These are phyloP conservation scores for Syndactyla subalaris DNA, from an alignment of 2,797 vertebrate genomes.

Conservation along the genomic window DNA sequence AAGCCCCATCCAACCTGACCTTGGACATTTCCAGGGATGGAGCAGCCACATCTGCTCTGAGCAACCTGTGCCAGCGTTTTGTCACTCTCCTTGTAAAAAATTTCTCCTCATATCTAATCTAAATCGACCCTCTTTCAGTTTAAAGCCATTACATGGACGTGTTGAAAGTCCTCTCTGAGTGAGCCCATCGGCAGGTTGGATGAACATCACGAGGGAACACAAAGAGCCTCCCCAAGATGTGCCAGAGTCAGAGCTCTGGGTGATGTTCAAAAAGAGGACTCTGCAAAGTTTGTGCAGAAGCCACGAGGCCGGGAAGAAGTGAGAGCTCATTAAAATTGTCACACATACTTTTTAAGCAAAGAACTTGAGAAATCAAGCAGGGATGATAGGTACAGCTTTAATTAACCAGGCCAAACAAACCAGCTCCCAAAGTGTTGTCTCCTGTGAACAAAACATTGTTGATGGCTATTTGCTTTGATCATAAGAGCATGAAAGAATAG, in stretches of 20 bases:
- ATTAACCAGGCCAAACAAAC: constrained; percentile 67
- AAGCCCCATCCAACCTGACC: neutral
- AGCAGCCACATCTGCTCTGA: neutral
- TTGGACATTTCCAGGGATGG: neutral
- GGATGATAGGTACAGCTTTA: constrained; percentile 48
- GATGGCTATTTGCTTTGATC: constrained; percentile 64
- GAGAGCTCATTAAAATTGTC: constrained; percentile 63
- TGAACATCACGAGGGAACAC: neutral
- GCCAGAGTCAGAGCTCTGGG: neutral
- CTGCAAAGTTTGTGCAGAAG: neutral
- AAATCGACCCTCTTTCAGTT: neutral
- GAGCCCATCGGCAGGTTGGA: neutral
- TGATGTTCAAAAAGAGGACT: neutral
- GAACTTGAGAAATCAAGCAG: constrained; percentile 60
- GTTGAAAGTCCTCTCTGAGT: neutral
- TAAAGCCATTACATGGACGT: neutral
- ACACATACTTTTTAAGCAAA: constrained; percentile 51
- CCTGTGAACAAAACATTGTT: constrained; percentile 55
- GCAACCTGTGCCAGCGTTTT: neutral
- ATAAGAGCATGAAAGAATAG: constrained; percentile 47
- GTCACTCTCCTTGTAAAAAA: neutral
- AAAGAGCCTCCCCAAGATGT: neutral
- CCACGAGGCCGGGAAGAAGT: neutral
- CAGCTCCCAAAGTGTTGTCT: neutral
- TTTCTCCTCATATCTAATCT: neutral